phyloP scores from a whole-genome alignment of 1,140 invertebrate species.

The Drosophila bocqueti region DNA sequence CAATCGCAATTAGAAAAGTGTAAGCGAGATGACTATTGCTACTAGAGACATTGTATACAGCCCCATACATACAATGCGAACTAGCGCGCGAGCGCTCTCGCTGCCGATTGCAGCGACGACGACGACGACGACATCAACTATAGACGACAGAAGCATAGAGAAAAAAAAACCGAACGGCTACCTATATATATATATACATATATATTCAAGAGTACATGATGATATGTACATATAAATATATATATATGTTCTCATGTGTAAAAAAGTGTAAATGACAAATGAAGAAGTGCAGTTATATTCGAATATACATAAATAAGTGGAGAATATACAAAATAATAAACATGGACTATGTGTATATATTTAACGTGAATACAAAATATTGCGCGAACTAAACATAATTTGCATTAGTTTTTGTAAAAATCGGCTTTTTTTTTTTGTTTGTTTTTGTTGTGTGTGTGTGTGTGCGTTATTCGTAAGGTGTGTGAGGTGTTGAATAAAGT shows the following conservation, averaged over 20 bases:
- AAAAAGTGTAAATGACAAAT: constrained; percentile 46
- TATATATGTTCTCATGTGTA: constrained; percentile 33
- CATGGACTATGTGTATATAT: constrained; percentile 10
- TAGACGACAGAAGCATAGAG: constrained; percentile 48
- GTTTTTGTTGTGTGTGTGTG: constrained; percentile 13
- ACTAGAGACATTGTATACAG: constrained; percentile 42
- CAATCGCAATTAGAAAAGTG: constrained; percentile 59
- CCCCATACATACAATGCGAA: constrained; percentile 42
- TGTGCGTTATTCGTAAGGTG: constrained; percentile 17
- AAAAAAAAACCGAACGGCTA: constrained; percentile 48
- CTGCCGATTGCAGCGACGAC: constrained; percentile 41
- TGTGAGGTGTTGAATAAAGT: constrained; percentile 21
- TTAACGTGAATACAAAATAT: constrained; percentile 29
- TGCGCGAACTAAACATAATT: constrained; percentile 18
- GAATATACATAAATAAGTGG: constrained; percentile 9
- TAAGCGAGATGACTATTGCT: constrained; percentile 59
- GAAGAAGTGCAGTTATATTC: constrained; percentile 36
- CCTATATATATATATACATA: constrained; percentile 27
- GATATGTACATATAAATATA: constrained; percentile 21
- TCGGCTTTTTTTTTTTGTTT: constrained; percentile 28
- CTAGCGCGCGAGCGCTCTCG: constrained; percentile 51
- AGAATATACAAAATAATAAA: constrained; percentile 41
- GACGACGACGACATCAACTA: constrained; percentile 34
- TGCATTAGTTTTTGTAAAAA: constrained; percentile 22
- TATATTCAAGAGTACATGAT: constrained; percentile 15